phyloP scores from a whole-genome alignment of 2,797 vertebrate genomes.

The Manis pentadactyla region DNA sequence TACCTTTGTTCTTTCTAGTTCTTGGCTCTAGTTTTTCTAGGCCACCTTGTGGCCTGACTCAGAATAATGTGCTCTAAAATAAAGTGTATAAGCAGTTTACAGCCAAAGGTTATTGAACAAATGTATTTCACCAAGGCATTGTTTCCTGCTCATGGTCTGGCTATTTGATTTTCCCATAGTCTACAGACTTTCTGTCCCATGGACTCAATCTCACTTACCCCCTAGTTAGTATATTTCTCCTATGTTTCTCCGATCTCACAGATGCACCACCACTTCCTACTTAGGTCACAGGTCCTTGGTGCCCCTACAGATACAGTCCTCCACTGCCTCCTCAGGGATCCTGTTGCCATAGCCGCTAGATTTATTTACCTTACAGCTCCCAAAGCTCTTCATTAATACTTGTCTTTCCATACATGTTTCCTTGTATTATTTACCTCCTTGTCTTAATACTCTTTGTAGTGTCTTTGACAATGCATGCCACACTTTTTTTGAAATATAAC shows the following conservation, averaged over 20 bases:
- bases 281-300: not conserved
- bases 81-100: constrained; percentile 9
- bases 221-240: too few relatives aligned
- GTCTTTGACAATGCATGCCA: not conserved
- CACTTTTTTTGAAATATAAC: constrained; percentile 5
- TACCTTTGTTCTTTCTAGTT: constrained; percentile 56
- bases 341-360: constrained; percentile 27
- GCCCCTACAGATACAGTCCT: not conserved
- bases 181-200: not conserved
- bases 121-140: constrained; percentile 64
- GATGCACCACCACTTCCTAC: not conserved
- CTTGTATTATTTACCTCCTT: not conserved
- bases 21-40: constrained; percentile 36
- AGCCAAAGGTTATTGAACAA: constrained; percentile 66
- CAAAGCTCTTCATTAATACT: constrained; percentile 39
- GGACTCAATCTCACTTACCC: constrained; percentile 24
- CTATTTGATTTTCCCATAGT: constrained; percentile 73
- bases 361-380: constrained; percentile 45
- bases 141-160: not conserved
- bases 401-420: not conserved
- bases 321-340: not conserved
- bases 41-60: constrained; percentile 22
- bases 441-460: not conserved
- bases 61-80: constrained; percentile 58
- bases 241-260: not conserved